Base-by-base conservation (phyloP, 2,113 vertebrate genomes). In the Channa argus region DNA sequence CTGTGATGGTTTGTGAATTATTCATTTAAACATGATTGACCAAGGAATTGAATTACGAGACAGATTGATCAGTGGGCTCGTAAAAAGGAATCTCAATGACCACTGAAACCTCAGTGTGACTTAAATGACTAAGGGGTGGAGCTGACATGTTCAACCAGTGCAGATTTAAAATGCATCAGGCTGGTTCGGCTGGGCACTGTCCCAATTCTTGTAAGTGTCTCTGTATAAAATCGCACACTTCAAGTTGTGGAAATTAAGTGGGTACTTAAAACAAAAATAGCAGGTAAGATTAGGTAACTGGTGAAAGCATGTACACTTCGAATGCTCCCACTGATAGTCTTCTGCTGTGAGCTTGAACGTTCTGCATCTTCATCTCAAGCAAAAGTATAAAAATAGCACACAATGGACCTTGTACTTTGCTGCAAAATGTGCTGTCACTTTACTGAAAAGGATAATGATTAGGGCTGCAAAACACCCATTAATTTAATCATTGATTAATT, bases 11-110 rank as follows among this genome's bases (percentile, higher is more conserved):
- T 73, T 80, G 77, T 91, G 76, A 85, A 86, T 90, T 79, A 92
- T 92, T 93, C 88, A 89, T 92, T 89, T 88, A 86, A 90, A 88
- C 73, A 86, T 80, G 87, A 92, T 88, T 91, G 91, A 93, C 82
- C 69, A 47, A 6, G 43, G 78, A 83, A 80, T 91, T 89, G 88
- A 86, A 90, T 92, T 88, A 89, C 83, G 11, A 77, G 79, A 86
- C 53, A 76, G 86, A 92, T 91, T 93, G 90, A 89, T 93, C 83
- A 82, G 69, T 54, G 80, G 83, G 64, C 76, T 89, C 72, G 74
- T 92, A 86, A 89, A 92, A 87, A 86, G 76, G 77, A 80, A 86
- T 83, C 64, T 84, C 86, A 71, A 61, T 78, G 79, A 89, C 80
- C 80, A 77, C 82, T 77, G 88, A 82, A 90, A 88, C 84, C 73